Conservation (phyloP, 2,888 invertebrate species). For the Pristionchus arcanus region DNA sequence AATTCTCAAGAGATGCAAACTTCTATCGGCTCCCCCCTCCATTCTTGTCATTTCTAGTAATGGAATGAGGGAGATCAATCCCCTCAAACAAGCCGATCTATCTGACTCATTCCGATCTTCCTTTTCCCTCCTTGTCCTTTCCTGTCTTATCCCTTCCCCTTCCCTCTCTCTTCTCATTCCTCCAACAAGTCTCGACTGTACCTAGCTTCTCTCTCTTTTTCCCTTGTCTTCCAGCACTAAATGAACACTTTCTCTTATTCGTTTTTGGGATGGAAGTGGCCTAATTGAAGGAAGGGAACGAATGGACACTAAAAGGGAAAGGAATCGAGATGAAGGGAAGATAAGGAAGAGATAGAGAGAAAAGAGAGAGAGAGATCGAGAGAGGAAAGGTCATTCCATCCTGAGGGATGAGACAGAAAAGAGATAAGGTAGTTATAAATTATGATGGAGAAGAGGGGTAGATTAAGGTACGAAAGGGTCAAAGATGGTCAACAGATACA, state of each 20-base stretch:
- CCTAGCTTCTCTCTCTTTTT: slow-evolving; percentile 17
- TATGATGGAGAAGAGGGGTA: neutral
- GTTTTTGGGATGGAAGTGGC: slow-evolving; percentile 39
- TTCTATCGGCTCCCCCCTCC: neutral
- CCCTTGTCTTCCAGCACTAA: slow-evolving; percentile 37
- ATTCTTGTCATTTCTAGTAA: slow-evolving; percentile 46
- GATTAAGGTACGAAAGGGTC: neutral
- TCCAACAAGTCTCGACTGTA: slow-evolving; percentile 20
- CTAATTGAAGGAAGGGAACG: slow-evolving; percentile 53
- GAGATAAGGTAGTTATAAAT: slow-evolving; percentile 13
- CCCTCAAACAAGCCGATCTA: slow-evolving; percentile 33
- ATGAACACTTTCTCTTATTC: slow-evolving; percentile 38
- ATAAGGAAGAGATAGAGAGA: slow-evolving; percentile 17
- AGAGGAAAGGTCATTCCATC: slow-evolving; percentile 4
- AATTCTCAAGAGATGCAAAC: slow-evolving; percentile 44
- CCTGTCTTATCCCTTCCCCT: slow-evolving; percentile 19
- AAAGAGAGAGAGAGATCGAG: slow-evolving; percentile 1
- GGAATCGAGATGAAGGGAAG: slow-evolving; percentile 26
- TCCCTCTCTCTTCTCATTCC: neutral
- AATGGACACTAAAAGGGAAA: slow-evolving; percentile 17
- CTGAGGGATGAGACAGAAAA: neutral
- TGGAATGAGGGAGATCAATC: slow-evolving; percentile 26
- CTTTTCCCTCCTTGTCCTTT: neutral
- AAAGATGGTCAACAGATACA: neutral
- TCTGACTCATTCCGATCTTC: slow-evolving; percentile 41